Conservation (phyloP, 2,797 vertebrate species). For the Sitta carolinensis region DNA sequence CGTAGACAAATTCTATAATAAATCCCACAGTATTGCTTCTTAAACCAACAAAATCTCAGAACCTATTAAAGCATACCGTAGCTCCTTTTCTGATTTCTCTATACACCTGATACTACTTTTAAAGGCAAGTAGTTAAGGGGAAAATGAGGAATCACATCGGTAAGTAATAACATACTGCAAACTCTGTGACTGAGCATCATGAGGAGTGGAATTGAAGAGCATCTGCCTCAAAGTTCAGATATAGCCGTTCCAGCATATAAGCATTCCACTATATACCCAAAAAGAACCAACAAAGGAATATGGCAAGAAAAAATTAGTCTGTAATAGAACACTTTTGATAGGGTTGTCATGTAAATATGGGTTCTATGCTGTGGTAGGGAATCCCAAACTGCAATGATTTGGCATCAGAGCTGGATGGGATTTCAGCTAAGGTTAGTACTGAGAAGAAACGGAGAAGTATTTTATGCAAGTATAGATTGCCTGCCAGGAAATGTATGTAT, state of each 20-base stretch:
- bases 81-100: background rate
- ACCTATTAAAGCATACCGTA: background rate
- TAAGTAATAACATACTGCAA: background rate
- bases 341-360: background rate
- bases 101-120: background rate
- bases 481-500: background rate
- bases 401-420: accelerated
- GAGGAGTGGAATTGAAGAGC: background rate
- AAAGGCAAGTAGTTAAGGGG: accelerated
- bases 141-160: background rate
- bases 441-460: background rate
- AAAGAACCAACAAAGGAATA: background rate
- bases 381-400: background rate
- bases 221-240: background rate
- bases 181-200: background rate
- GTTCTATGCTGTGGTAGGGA: background rate
- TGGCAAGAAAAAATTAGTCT: accelerated
- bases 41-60: background rate
- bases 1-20: background rate
- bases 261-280: background rate
- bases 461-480: background rate
- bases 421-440: background rate
- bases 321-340: background rate
- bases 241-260: background rate
- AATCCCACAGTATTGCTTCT: background rate